These are phyloP conservation scores for Atrina japonica DNA, from an alignment of 2,888 invertebrate genomes.

Conservation along the genomic window DNA sequence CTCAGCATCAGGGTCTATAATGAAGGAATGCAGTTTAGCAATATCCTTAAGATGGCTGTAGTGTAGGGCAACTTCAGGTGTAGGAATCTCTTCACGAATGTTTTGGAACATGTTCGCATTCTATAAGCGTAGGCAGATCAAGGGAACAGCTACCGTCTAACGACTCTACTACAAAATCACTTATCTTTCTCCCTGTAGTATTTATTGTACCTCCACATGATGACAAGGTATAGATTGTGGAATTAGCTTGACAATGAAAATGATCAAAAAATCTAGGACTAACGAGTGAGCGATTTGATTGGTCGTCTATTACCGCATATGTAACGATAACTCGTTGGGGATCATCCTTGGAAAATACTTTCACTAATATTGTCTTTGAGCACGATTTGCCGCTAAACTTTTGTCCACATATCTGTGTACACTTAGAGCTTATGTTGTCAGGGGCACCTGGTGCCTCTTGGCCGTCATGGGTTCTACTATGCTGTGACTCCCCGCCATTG, in stretches of 20 bases:
- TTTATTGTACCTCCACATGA: background rate
- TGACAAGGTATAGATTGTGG: background rate
- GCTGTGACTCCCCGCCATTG: background rate
- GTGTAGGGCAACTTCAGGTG: background rate
- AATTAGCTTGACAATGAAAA: background rate
- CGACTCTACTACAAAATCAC: background rate
- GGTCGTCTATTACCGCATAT: constrained; percentile 13
- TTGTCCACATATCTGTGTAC: background rate
- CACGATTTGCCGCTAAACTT: background rate
- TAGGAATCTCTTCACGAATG: constrained; percentile 10
- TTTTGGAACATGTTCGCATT: constrained; percentile 5
- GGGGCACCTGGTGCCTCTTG: background rate
- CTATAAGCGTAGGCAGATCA: constrained; percentile 1
- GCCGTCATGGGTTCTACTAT: background rate
- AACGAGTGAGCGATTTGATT: constrained; percentile 9
- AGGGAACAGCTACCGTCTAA: constrained; percentile 5
- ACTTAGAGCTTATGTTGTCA: background rate
- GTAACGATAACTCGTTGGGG: background rate
- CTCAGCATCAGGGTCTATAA: background rate
- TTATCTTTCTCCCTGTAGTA: background rate
- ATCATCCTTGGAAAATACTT: background rate
- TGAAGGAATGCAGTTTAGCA: background rate
- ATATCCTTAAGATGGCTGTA: constrained; percentile 1
- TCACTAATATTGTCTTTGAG: background rate
- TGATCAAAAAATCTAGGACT: constrained; percentile 1